Evolutionary conservation across 2,797 vertebrate genomes (phyloP), one percentile per base, ranked within the genome.

Genomic region (Acipenser oxyrinchus): DNA sequence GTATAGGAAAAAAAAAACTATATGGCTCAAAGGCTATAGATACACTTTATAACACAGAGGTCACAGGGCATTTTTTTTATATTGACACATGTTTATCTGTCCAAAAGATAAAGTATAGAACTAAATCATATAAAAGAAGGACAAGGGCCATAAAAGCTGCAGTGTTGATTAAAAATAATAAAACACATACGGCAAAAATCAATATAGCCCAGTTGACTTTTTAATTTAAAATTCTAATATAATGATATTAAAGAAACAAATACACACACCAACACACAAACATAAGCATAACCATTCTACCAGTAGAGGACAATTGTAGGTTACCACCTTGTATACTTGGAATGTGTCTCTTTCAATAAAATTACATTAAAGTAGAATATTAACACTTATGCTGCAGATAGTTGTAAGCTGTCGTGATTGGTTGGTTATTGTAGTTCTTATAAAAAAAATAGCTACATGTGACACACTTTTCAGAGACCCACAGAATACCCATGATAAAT

Each of bases 91-190:
- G 81, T 78, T 85, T 85, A 86, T 88, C 81, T 81, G 83, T 88
- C 86, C 87, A 88, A 87, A 88, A 87, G 86, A 88, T 88, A 87
- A 80, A 81, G 74, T 82, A 87, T 88, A 90, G 88, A 83, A 90
- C 84, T 88, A 87, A 88, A 84, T 86, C 74, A 74, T 72, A 66
- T 66, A 71, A 79, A 71, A 71, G 69, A 68, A 71, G 62, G 71
- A 69, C 12, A n/a, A 6, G 55, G 55, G 55, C 71, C 67, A 68
- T 62, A 48, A 49, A 69, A 69, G 70, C 69, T 67, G 71, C 65
- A 64, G 73, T 49, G 64, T 65, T 72, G 72, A 76, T 74, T 78
- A 75, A 74, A 77, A 58, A 58, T 58, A 12, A 37, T 37, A 37
- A 37, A 37, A 37, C 3, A 37, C 5, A 37, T 13, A 58, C 11